These are phyloP conservation scores for Rutpela maculata DNA, from an alignment of 2,888 invertebrate genomes.

Conservation along the genomic window DNA sequence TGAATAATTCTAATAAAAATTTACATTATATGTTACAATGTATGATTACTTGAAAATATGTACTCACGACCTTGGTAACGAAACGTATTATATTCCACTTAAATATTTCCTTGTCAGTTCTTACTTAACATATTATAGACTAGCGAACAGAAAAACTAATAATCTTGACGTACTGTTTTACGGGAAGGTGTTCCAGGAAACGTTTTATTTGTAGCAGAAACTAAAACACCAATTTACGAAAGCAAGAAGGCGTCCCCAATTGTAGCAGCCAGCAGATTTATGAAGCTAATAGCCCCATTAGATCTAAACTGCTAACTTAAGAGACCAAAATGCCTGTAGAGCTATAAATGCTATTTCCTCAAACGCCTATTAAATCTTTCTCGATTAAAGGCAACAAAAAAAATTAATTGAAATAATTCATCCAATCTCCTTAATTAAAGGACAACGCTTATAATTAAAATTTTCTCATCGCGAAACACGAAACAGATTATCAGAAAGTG, in stretches of 20 bases:
- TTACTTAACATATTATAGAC: background rate
- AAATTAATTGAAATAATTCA: background rate
- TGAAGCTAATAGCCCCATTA: constrained; percentile 49
- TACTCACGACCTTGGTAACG: background rate
- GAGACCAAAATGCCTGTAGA: constrained; percentile 38
- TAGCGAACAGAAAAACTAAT: background rate
- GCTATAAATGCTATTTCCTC: constrained; percentile 8
- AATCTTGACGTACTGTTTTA: background rate
- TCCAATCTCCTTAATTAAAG: background rate
- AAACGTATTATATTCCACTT: background rate
- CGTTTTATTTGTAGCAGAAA: background rate
- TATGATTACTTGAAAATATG: background rate
- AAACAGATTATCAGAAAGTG: background rate
- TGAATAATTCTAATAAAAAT: background rate
- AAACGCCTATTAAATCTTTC: background rate
- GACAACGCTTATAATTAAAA: background rate
- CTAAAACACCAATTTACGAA: constrained; percentile 48
- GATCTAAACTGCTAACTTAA: constrained; percentile 48
- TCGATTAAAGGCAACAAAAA: background rate
- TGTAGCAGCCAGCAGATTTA: constrained; percentile 43
- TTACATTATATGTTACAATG: background rate
- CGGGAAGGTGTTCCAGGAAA: background rate
- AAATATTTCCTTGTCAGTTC: background rate
- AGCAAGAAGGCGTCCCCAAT: constrained; percentile 47
- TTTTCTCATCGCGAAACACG: background rate